Conservation (phyloP, 2,888 invertebrate genomes). For the Eucera pruinosa region DNA sequence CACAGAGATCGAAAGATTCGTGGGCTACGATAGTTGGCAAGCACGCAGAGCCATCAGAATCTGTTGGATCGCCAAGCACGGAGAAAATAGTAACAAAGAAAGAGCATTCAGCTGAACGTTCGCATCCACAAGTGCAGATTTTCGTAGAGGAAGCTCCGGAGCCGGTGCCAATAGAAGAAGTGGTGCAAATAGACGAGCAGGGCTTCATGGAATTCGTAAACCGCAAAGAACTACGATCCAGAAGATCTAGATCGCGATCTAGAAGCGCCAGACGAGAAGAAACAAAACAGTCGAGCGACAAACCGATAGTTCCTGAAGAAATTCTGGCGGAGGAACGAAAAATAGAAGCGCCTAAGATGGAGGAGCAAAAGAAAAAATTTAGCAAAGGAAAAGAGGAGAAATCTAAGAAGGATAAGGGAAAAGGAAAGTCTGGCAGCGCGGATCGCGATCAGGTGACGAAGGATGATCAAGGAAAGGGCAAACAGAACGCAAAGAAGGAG, state of each 20-base stretch:
- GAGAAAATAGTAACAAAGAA: slow-evolving; percentile 27
- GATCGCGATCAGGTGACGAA: slow-evolving; percentile 5
- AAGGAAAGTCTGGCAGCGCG: slow-evolving; percentile 4
- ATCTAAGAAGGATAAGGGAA: slow-evolving; percentile 32
- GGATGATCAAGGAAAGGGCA: slow-evolving; percentile 13
- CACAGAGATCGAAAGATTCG: slow-evolving; percentile 58
- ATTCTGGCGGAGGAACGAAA: slow-evolving; percentile 29
- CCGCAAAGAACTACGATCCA: slow-evolving; percentile 78
- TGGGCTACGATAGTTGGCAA: slow-evolving; percentile 78
- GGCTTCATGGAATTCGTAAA: slow-evolving; percentile 57
- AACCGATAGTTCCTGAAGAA: slow-evolving; percentile 14
- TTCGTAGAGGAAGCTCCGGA: slow-evolving; percentile 76
- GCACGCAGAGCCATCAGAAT: slow-evolving; percentile 59
- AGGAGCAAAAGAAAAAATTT: slow-evolving; percentile 7
- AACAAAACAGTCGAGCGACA: slow-evolving; percentile 28
- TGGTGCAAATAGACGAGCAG: slow-evolving; percentile 68
- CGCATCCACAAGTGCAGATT: slow-evolving; percentile 74
- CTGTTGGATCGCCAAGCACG: not conserved
- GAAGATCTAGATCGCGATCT: slow-evolving; percentile 83
- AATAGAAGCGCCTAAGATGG: not conserved
- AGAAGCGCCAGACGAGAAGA: slow-evolving; percentile 69
- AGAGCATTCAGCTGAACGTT: slow-evolving; percentile 26
- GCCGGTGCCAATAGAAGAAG: slow-evolving; percentile 76
- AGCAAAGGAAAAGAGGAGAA: slow-evolving; percentile 14
- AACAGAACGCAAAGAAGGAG: slow-evolving; percentile 14